phyloP scores from a whole-genome alignment of 2,888 invertebrate species.

The Lithophane semibrunnea region DNA sequence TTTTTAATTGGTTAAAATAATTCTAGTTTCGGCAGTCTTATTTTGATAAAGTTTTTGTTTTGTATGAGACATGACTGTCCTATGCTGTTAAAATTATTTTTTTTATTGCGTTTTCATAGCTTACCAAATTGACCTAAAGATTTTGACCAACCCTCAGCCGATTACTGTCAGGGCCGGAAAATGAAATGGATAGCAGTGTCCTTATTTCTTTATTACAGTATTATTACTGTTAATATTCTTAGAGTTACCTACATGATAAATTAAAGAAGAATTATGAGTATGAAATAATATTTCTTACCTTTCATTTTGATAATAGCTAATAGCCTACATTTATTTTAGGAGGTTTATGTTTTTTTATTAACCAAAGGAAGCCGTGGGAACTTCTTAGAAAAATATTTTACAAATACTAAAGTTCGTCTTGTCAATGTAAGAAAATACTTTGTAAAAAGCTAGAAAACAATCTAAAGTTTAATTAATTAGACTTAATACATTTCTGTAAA shows the following conservation, averaged over 20 bases:
- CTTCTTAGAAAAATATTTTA: background rate
- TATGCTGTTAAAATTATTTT: background rate
- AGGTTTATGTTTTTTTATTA: background rate
- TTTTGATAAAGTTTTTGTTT: too few species aligned
- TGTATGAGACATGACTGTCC: background rate
- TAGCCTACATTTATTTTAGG: background rate
- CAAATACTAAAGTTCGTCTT: background rate
- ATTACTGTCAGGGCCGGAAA: background rate
- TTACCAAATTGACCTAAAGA: background rate
- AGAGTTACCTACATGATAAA: background rate
- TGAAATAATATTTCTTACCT: background rate
- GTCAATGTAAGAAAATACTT: background rate
- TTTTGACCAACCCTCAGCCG: background rate
- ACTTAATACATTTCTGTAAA: background rate
- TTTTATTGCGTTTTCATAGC: background rate
- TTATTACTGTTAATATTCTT: background rate
- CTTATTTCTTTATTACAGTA: background rate
- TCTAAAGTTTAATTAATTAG: background rate
- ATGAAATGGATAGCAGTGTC: background rate
- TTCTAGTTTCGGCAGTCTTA: too few species aligned
- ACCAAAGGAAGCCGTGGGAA: background rate
- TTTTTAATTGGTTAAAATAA: too few species aligned
- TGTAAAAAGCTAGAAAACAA: background rate
- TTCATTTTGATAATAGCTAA: background rate
- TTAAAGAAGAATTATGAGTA: background rate